These are phyloP conservation scores for Coluber constrictor DNA, from an alignment of 2,797 vertebrate species.

Conservation along the genomic window DNA sequence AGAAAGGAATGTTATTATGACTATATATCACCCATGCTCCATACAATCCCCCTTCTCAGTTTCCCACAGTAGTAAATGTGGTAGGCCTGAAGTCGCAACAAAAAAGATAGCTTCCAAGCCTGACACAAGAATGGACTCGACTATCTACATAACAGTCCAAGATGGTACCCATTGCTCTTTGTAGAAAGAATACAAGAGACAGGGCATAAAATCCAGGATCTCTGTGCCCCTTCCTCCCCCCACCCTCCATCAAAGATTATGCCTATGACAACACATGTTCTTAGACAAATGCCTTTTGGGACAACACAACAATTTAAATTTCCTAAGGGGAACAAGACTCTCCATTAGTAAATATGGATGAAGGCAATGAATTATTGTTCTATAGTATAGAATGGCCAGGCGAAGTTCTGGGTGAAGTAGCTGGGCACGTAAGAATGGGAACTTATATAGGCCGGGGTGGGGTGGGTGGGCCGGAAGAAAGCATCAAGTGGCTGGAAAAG, in stretches of 20 bases:
- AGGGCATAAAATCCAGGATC: background rate
- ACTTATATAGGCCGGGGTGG: too few species aligned
- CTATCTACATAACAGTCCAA: background rate
- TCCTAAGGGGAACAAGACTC: background rate
- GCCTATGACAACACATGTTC: background rate
- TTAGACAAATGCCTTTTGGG: background rate
- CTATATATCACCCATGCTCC: too few species aligned
- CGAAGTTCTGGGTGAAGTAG: too few species aligned
- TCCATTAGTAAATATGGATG: background rate
- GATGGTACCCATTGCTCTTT: background rate
- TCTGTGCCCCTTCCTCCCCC: background rate
- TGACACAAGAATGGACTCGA: background rate
- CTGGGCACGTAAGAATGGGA: too few species aligned
- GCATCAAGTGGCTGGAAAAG: too few species aligned
- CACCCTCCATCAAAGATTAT: background rate
- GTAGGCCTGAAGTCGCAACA: too few species aligned
- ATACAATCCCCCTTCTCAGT: too few species aligned
- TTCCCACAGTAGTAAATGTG: too few species aligned
- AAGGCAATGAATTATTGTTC: background rate
- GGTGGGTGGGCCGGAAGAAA: too few species aligned
- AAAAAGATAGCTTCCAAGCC: too few species aligned
- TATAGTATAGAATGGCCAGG: background rate
- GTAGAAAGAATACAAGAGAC: background rate
- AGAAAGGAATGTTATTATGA: too few species aligned
- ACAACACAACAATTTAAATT: background rate